A percentile compares a stretch with the other conserved stretches of the same genome.
These are phyloP conservation scores for Zaprionus tsacasi DNA, from an alignment of 1,140 invertebrate genomes.

Conservation along the genomic window DNA sequence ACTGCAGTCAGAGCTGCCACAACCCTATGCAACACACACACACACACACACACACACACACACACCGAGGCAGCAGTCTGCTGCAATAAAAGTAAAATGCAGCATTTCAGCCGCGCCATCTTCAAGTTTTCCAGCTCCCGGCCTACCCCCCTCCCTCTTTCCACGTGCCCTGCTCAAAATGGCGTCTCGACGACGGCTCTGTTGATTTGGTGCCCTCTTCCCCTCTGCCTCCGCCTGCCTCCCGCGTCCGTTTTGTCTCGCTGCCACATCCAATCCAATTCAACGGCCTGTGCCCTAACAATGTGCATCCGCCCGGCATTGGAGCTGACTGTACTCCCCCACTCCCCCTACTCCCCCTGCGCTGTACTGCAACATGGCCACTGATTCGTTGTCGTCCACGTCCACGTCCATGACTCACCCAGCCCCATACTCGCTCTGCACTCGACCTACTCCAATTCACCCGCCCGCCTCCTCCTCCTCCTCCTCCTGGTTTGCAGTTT, in stretches of 20 bases:
- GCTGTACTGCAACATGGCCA: conserved; percentile 47
- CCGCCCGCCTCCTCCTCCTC: neutral
- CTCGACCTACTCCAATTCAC: neutral
- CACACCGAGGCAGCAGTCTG: conserved; percentile 6
- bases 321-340: conserved; percentile 8
- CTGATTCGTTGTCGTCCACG: conserved; percentile 64
- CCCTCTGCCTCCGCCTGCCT: neutral
- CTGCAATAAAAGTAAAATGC: conserved; percentile 82
- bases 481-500: conserved; percentile 49
- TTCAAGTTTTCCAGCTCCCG: conserved; percentile 59
- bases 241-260: neutral
- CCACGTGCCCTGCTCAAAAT: conserved; percentile 33
- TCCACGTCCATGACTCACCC: conserved; percentile 19
- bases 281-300: conserved; percentile 72
- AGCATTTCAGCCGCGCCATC: conserved; percentile 63
- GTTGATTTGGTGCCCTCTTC: conserved; percentile 65
- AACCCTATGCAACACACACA: neutral
- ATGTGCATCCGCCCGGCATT: conserved; percentile 69
- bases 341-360: too few relatives aligned
- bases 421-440: neutral
- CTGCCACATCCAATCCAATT: conserved; percentile 72
- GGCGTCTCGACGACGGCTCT: conserved; percentile 72
- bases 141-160: conserved; percentile 9
- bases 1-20: conserved; percentile 39
- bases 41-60: neutral